Base-by-base conservation (phyloP, 2,797 vertebrate genomes). In the Lemur catta region DNA sequence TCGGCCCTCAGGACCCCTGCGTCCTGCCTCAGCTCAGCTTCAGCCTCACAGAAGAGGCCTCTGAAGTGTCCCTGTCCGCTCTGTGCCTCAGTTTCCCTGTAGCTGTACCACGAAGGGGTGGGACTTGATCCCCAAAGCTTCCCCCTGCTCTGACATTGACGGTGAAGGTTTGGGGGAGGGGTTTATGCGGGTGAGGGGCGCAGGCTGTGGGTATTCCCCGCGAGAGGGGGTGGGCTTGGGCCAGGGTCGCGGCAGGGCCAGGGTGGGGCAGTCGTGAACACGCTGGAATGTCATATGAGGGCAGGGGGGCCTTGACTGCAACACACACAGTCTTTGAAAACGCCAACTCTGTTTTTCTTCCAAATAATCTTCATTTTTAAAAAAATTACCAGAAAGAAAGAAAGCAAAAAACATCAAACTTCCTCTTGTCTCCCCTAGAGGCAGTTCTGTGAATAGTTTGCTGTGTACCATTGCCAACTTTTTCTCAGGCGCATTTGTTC, bases 1-100 rank as follows among this genome's bases (percentile, higher is more conserved):
- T 22, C 59, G 5, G 30, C 14, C 59, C 41, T 78, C 55, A 35
- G 59, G 46, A 84, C 74, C 75, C 71, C 59, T 22, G 4, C 0
- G 0, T 59, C n/a, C 57, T 26, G 18, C 46, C 38, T 78, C 67
- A 43, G 41, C 65, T 89, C 48, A 24, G 33, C 28, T 12, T 7
- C n/a, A 71, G 28, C 33, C 38, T 94, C 67, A 30, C n/a, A 43
- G 33, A 52, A 24, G 63, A 59, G 55, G 9, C 48, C 46, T 55
- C 82, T 4, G 0, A 0, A 38, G 5, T 33, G 30, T 30, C 72
- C 67, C 61, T 28, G 4, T 7, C 33, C 0, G 11, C 52, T 48
- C 59, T 12, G 35, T 71, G 46, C 41, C 92, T 94, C 75, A 52
- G 82, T 80, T 89, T 93, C 80, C 89, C 76, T 89, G 8, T 26